Evolutionary conservation across 2,888 invertebrate genomes (phyloP).

Genomic region (Syrphus vitripennis): DNA sequence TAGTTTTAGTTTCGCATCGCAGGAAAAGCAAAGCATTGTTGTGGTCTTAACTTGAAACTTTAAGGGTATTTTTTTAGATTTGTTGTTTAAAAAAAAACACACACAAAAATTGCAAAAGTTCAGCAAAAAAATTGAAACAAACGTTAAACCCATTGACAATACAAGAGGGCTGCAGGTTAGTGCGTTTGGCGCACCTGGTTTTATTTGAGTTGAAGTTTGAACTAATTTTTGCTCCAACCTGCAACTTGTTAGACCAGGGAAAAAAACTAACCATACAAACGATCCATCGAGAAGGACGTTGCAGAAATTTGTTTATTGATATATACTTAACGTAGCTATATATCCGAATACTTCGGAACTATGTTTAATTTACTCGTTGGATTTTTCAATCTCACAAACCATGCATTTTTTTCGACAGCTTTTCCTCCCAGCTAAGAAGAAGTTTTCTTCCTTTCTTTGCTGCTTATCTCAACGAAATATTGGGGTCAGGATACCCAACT

Average conservation of each 20-base stretch:
- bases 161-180: neutral
- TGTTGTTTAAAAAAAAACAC: neutral
- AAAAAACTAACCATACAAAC: neutral
- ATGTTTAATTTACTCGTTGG: slow-evolving; percentile 20
- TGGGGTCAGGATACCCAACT: neutral
- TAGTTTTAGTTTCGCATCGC: slow-evolving; percentile 16
- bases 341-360: slow-evolving; percentile 6
- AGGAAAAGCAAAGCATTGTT: slow-evolving; percentile 6
- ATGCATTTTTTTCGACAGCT: neutral
- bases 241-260: neutral
- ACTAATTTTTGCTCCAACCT: neutral
- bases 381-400: neutral
- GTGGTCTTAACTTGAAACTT: neutral
- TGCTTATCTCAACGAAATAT: neutral
- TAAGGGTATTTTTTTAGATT: neutral
- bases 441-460: neutral
- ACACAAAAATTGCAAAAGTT: neutral
- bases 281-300: neutral
- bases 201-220: slow-evolving; percentile 13
- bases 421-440: neutral
- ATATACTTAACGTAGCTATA: too few species aligned
- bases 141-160: neutral
- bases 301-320: slow-evolving; percentile 22
- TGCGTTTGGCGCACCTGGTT: neutral
- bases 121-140: neutral